These are phyloP conservation scores for Himalopsyche japonica DNA, from an alignment of 2,888 invertebrate genomes.

Conservation along the genomic window DNA sequence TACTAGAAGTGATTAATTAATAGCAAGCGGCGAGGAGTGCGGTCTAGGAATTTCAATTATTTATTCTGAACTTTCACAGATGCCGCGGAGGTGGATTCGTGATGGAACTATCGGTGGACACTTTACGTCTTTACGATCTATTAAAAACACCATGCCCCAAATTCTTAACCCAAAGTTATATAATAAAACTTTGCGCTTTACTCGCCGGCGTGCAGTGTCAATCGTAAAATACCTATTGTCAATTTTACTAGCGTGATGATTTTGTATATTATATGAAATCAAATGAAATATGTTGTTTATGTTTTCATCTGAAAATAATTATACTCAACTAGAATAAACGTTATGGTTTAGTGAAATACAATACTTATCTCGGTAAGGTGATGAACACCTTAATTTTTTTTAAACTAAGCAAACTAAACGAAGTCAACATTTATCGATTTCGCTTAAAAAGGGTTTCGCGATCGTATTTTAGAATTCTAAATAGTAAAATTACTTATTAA, in stretches of 20 bases:
- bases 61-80: neutral
- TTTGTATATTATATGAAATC: too few relatives aligned
- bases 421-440: too few relatives aligned
- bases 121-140: neutral
- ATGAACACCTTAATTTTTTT: too few relatives aligned
- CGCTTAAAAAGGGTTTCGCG: too few relatives aligned
- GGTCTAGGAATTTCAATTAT: constrained; percentile 1
- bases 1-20: neutral
- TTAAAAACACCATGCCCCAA: neutral
- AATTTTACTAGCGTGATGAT: neutral
- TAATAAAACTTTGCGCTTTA: neutral
- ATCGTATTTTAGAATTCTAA: too few relatives aligned
- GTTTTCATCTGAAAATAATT: too few relatives aligned
- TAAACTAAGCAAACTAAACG: too few relatives aligned
- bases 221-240: neutral
- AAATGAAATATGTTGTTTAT: too few relatives aligned
- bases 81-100: neutral
- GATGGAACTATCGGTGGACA: neutral
- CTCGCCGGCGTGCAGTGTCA: neutral
- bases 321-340: too few relatives aligned
- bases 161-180: neutral
- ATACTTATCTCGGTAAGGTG: too few relatives aligned
- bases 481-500: too few relatives aligned
- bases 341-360: too few relatives aligned
- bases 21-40: neutral